Conservation (phyloP, 2,888 invertebrate species). For the Zele albiditarsus region DNA sequence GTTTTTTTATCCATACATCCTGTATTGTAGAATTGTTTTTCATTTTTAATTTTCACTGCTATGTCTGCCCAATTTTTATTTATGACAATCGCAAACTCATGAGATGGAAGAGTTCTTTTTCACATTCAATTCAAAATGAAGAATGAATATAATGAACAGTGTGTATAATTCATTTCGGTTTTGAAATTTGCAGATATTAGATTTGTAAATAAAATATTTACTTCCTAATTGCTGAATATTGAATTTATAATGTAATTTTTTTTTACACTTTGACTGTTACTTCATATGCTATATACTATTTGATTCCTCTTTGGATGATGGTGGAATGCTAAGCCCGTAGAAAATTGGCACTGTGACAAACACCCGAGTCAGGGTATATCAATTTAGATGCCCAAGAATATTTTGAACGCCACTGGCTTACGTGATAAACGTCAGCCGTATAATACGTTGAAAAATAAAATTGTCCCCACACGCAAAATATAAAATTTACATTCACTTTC, state of each 20-base stretch:
- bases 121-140: not conserved
- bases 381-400: constrained; percentile 50
- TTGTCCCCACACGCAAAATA: constrained; percentile 11
- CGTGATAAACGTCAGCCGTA: constrained; percentile 41
- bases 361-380: constrained; percentile 44
- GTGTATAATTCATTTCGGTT: not conserved
- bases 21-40: not conserved
- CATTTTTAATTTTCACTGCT: not conserved
- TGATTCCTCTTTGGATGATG: constrained; percentile 36
- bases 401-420: constrained; percentile 41
- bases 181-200: not conserved
- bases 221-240: not conserved
- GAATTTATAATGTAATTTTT: not conserved
- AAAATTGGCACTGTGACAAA: constrained; percentile 50
- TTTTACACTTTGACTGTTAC: not conserved
- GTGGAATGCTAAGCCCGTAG: constrained; percentile 40
- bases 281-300: constrained; percentile 5
- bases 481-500: not conserved
- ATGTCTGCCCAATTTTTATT: not conserved
- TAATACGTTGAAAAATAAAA: constrained; percentile 28
- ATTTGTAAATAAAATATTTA: not conserved
- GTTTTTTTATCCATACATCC: not conserved
- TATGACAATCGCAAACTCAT: not conserved
- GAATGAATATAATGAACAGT: not conserved
- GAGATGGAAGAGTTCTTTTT: not conserved